Base-by-base conservation (phyloP, 2,888 invertebrate genomes). In the Axea sp. region DNA sequence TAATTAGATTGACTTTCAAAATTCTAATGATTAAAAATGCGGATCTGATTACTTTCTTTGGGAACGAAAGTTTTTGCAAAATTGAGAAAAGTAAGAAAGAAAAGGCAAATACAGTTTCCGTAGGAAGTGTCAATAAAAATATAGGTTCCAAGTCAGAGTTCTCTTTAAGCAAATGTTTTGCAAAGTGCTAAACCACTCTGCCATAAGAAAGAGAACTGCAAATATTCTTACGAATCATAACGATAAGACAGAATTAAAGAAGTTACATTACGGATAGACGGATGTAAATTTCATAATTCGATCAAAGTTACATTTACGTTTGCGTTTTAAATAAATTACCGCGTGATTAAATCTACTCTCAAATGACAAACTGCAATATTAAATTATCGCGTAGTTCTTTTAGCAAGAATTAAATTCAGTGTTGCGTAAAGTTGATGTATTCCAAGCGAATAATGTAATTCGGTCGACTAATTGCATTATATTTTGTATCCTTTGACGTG, bases 401-500 rank as follows among this genome's bases (percentile, higher is more conserved):
- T 26, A n/a, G 3, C 14, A 8, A 9, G 8, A 14, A 7, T 9
- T 6, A 39, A 57, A 33, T 31, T 19, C 22, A 43, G 12, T 8
- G 33, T 28, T 26, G 15, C 43, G 22, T 28, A 11, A 2, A 39
- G 28, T 41, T 30, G 39, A 39, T 41, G 26, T 57, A 57, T 43
- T 33, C 9, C 22, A 15, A 30, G 22, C 8, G 43, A 43, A 43
- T 57, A 57, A 57, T 43, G 30, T 43, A 31, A 57, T 57, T 57
- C 14, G 15, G 24, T 22, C 11, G 11, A 24, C 26, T 57, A 57
- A 57, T 43, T 33, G 15, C 24, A 33, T 57, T 57, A 57, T 24
- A 43, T 43, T 43, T 57, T 57, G 57, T 33, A 39, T 15, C 57
- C 57, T 57, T 57, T 57, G 57, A 57, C 57, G 28, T 57, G 41